These are phyloP conservation scores for Sebastes matsubarae DNA, from an alignment of 2,797 vertebrate genomes.

Conservation along the genomic window DNA sequence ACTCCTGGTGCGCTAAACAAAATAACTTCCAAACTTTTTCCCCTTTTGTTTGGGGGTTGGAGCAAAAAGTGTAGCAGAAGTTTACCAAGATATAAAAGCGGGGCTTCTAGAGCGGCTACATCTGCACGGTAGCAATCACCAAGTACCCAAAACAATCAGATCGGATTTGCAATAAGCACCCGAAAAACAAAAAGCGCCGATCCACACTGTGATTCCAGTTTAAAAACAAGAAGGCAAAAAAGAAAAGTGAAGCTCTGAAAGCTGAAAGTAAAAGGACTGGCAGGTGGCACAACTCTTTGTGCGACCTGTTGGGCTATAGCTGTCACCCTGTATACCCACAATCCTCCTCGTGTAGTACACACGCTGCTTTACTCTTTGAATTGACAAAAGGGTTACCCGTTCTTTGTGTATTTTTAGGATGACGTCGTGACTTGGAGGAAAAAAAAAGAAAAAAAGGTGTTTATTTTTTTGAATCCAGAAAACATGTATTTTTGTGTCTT, in stretches of 20 bases:
- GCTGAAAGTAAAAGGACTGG: constrained; percentile 24
- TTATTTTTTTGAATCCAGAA: constrained; percentile 81
- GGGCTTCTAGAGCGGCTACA: constrained; percentile 67
- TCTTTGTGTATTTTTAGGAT: constrained; percentile 71
- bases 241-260: constrained; percentile 1
- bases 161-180: constrained; percentile 79
- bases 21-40: constrained; percentile 59
- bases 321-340: constrained; percentile 61
- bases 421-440: constrained; percentile 60
- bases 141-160: constrained; percentile 64
- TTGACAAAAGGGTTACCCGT: constrained; percentile 62
- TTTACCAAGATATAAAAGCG: constrained; percentile 34
- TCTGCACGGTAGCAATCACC: constrained; percentile 73
- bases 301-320: constrained; percentile 38
- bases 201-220: constrained; percentile 83
- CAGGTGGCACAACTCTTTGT: constrained; percentile 34
- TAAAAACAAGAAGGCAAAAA: constrained; percentile 22
- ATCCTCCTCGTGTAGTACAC: constrained; percentile 72
- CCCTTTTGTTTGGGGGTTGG: constrained; percentile 4
- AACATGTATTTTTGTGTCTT: constrained; percentile 86
- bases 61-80: constrained; percentile 71
- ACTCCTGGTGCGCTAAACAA: constrained; percentile 45
- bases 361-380: constrained; percentile 77
- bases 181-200: constrained; percentile 68
- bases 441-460: constrained; percentile 52